phyloP scores from a whole-genome alignment of 2,797 vertebrate genomes.

The Hippocampus kuda region DNA sequence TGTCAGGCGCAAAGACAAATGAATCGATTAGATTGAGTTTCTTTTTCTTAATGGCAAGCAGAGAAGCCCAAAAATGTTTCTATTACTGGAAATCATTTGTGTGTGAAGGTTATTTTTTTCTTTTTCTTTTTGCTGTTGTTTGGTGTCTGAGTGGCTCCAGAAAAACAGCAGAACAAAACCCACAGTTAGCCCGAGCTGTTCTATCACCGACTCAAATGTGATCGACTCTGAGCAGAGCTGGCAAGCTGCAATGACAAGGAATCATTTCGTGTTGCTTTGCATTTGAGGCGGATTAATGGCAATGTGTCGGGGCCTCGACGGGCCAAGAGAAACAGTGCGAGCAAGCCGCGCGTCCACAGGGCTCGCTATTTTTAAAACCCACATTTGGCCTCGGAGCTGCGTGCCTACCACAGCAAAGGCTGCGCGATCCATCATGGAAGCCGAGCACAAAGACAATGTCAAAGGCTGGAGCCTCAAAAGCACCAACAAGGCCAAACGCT shows the following conservation, averaged over 20 bases:
- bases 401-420: conserved; percentile 57
- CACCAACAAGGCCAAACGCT: conserved; percentile 54
- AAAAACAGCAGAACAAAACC: conserved; percentile 31
- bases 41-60: conserved; percentile 85
- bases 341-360: conserved; percentile 54
- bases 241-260: conserved; percentile 23
- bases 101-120: conserved; percentile 10
- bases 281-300: conserved; percentile 53
- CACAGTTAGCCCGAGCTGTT: not conserved
- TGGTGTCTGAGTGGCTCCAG: conserved; percentile 5
- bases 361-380: conserved; percentile 61
- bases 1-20: conserved; percentile 88
- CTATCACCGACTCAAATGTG: conserved; percentile 21
- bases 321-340: conserved; percentile 57
- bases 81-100: conserved; percentile 9
- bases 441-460: conserved; percentile 51
- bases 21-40: conserved; percentile 83
- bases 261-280: conserved; percentile 36
- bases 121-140: not conserved
- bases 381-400: conserved; percentile 40
- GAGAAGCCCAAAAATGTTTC: conserved; percentile 66
- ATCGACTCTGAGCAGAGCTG: conserved; percentile 42
- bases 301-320: conserved; percentile 46
- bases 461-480: conserved; percentile 25
- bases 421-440: conserved; percentile 35